Evolutionary conservation across 2,113 vertebrate genomes (phyloP), one percentile per base, ranked within the genome.

Genomic region (Trogon surrucura): DNA sequence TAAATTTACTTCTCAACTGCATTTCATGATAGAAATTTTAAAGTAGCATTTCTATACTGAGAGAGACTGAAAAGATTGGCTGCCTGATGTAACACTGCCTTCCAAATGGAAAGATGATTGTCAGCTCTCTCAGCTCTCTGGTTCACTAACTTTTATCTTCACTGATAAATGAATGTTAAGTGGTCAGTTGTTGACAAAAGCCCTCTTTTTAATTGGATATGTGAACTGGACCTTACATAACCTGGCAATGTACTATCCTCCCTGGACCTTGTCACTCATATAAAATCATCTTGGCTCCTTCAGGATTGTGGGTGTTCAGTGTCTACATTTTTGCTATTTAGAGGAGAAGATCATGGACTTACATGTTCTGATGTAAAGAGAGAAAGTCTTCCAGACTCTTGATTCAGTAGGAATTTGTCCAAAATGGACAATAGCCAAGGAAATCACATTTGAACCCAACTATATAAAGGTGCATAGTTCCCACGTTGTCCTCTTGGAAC

Each of bases 151-250:
- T 94, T 93, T 92, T 93, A 72, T 96, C 95, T 95, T 61, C 3
- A 1, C 57, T 96, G 96, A 93, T 92, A 96, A 96, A 95, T 91
- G 80, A 91, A 94, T 4, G 1, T 66, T 90, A 93, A 94, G 61
- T 66, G 65, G 80, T 41, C 70, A 81, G 82, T 90, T 96, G 93
- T 93, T 92, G 95, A 94, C 83, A 95, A 96, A 95, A 94, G 7
- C 27, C 30, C 22, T 94, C 58, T 81, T 93, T 95, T 95, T 96
- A 96, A 97, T 85, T 94, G 90, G 88, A 81, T 81, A 81, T 82
- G 66, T 93, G 88, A 93, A 94, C 54, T 79, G 92, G 89, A 89
- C 70, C 45, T 96, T 92, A 71, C 69, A 85, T 86, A 96, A 96
- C 88, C 93, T 96, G 95, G 95, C 91, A 94, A 48, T 4, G 2